Base-by-base conservation (phyloP, 2,797 vertebrate genomes). In the Catostomus latipinnis region DNA sequence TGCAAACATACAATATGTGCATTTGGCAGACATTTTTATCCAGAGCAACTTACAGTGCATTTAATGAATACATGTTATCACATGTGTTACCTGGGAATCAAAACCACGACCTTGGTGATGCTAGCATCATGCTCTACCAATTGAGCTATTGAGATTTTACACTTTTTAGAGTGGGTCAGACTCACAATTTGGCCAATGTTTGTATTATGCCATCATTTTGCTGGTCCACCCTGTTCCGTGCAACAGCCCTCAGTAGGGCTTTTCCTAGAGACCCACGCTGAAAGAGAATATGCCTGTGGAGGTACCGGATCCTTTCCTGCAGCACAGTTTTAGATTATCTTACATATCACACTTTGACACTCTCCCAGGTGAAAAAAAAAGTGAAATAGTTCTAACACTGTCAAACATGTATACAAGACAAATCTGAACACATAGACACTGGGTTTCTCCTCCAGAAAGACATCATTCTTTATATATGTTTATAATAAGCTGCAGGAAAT, bases 211-310 rank as follows among this genome's bases (percentile, higher is more conserved):
- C 87, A 57, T 8, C 13, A 4, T 84, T 80, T 0, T 81, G 50
- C 0, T 83, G 73, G 5, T 92, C 90, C 0, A 83, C 87, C 0
- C 0, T 66, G 45, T 12, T 52, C 80, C n/a, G 48, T 69, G 67
- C 16, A 13, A 77, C 86, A 0, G 84, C 58, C 66, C 53, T 87
- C 10, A 87, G 63, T 78, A 97, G 83, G 1, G 91, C 87, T 1
- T 71, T 82, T 0, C 71, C 0, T 52, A 92, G 34, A 2, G 77
- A 87, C 1, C 60, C 82, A 11, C 96, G 92, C 66, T 92, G 93
- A 0, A 90, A 92, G 79, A 95, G 90, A 86, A 98, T 95, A 66
- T 83, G 50, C 60, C 91, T 89, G 83, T 92, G 95, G 46, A 98
- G 94, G 83, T 90, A 94, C n/a, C 6, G 10, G n/a, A 92, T 83